These are phyloP conservation scores for Psettodes erumei DNA, from an alignment of 2,113 vertebrate species.

Conservation along the genomic window DNA sequence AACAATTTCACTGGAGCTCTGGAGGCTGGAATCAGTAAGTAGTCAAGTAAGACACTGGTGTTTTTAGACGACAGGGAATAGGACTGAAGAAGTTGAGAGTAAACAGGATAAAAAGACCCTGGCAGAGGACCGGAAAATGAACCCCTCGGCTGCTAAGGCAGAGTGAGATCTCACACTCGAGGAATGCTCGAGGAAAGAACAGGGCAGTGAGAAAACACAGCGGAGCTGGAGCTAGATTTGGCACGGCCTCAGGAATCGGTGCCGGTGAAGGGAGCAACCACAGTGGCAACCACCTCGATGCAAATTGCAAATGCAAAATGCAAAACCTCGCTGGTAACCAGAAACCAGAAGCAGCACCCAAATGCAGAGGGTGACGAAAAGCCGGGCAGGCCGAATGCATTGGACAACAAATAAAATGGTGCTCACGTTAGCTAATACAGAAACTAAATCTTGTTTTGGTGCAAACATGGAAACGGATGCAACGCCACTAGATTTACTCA, in stretches of 20 bases:
- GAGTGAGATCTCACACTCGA: too few relatives aligned
- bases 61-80: not conserved
- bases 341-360: not conserved
- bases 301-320: conserved; percentile 4
- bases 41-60: not conserved
- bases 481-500: not conserved
- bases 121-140: too few relatives aligned
- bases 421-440: not conserved
- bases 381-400: not conserved
- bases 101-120: not conserved
- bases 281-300: not conserved
- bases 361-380: not conserved
- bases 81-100: not conserved
- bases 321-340: not conserved
- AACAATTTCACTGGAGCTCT: not conserved
- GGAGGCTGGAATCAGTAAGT: too few relatives aligned
- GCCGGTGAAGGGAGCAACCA: not conserved
- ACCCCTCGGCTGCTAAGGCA: not conserved
- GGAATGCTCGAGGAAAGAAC: not conserved
- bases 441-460: not conserved
- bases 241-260: not conserved
- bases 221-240: not conserved
- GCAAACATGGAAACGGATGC: not conserved
- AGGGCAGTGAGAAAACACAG: not conserved
- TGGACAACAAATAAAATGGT: not conserved